phyloP scores from a whole-genome alignment of 2,888 invertebrate genomes.

The Aleiodes testaceus region DNA sequence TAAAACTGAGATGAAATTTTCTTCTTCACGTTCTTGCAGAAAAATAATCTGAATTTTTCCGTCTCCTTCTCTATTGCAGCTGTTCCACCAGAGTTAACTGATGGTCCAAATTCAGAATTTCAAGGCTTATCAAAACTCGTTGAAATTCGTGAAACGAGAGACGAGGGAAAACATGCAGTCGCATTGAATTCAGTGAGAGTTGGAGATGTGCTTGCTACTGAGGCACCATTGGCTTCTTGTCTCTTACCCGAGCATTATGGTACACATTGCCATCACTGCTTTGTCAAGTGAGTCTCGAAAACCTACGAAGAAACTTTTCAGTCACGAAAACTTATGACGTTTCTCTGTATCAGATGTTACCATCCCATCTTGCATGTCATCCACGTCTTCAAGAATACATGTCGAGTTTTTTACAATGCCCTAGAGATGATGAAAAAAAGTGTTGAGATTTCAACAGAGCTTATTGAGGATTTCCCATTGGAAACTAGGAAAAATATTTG shows the following conservation, averaged over 20 bases:
- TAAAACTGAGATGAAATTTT: too few relatives aligned
- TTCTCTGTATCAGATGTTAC: not conserved
- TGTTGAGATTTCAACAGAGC: too few relatives aligned
- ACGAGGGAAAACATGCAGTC: slow-evolving; percentile 81
- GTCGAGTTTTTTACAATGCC: too few relatives aligned
- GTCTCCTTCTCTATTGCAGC: slow-evolving; percentile 31
- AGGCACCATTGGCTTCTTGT: slow-evolving; percentile 83
- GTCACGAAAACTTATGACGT: too few relatives aligned
- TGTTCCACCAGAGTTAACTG: slow-evolving; percentile 69
- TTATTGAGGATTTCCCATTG: too few relatives aligned
- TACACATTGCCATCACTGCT: slow-evolving; percentile 87
- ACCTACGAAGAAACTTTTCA: not conserved
- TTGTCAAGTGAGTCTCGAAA: slow-evolving; percentile 76
- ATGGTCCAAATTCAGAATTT: slow-evolving; percentile 75
- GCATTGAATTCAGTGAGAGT: slow-evolving; percentile 78
- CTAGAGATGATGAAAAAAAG: too few relatives aligned
- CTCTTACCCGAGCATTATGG: slow-evolving; percentile 83
- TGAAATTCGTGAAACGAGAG: slow-evolving; percentile 76
- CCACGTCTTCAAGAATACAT: too few relatives aligned
- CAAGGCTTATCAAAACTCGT: slow-evolving; percentile 78
- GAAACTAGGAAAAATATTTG: too few relatives aligned
- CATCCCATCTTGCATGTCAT: not conserved
- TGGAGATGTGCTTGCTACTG: slow-evolving; percentile 83
- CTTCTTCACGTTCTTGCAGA: too few relatives aligned
- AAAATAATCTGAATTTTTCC: not conserved